A percentile compares a stretch with the other conserved stretches of the same genome.
These are phyloP conservation scores for Drosophila seguyi DNA, from an alignment of 1,140 invertebrate species.

Conservation along the genomic window DNA sequence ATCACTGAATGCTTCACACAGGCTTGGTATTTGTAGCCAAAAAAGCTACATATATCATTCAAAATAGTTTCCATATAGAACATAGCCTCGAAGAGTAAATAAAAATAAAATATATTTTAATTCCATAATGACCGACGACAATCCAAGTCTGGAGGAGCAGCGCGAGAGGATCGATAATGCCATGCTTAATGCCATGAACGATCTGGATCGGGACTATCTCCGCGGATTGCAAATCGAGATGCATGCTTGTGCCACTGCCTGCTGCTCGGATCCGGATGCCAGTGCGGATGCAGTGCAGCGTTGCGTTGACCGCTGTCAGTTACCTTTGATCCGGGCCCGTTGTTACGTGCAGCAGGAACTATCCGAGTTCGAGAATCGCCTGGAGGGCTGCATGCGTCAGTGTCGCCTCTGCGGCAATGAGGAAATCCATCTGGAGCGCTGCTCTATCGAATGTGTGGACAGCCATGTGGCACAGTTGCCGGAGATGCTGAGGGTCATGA, in stretches of 20 bases:
- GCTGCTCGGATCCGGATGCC: slow-evolving; percentile 90
- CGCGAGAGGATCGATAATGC: slow-evolving; percentile 91
- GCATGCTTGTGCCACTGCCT: slow-evolving; percentile 94
- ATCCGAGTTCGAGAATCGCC: slow-evolving; percentile 89
- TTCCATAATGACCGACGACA: slow-evolving; percentile 27
- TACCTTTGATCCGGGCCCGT: slow-evolving; percentile 90
- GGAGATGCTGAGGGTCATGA: slow-evolving; percentile 90
- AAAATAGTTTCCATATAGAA: not conserved
- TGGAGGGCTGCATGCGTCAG: slow-evolving; percentile 92
- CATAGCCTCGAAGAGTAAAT: not conserved
- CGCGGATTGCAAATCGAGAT: slow-evolving; percentile 95
- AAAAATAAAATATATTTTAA: not conserved
- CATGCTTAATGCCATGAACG: slow-evolving; percentile 91
- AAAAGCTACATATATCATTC: not conserved
- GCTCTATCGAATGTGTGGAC: slow-evolving; percentile 93
- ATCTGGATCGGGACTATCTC: slow-evolving; percentile 91
- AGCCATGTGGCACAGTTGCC: slow-evolving; percentile 91
- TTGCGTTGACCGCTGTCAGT: slow-evolving; percentile 92
- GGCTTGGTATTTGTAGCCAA: not conserved
- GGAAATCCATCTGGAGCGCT: slow-evolving; percentile 88
- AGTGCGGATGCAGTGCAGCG: slow-evolving; percentile 91
- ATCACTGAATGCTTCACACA: not conserved
- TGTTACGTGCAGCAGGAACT: slow-evolving; percentile 89
- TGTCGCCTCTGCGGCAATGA: slow-evolving; percentile 21
- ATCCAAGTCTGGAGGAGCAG: slow-evolving; percentile 90